Evolutionary conservation across 2,888 invertebrate genomes (phyloP), one percentile per base, ranked within the genome.

Genomic region (Mythimna vitellina): DNA sequence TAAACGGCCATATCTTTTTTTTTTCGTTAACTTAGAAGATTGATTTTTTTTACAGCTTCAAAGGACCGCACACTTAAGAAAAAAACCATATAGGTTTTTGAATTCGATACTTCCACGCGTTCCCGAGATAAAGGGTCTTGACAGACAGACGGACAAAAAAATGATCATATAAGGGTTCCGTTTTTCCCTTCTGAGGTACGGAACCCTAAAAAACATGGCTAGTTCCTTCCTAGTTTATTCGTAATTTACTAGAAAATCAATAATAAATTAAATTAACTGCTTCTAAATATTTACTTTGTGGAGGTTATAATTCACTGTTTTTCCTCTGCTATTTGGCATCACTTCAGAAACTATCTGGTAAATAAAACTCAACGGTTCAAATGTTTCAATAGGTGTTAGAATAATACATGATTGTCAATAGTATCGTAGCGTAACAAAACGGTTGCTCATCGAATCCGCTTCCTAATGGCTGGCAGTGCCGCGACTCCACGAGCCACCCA

Each of bases 391-490:
- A 63, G 46, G 56, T 65, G 67, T 72, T 62, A 46, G 32, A 63
- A 65, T 56, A 57, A 73, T 74, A 80, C 80, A 70, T 78, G 71
- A 73, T 73, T 84, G 82, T 81, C 80, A 80, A 70, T 78, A 68
- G 64, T 68, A 74, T 83, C 78, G 84, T 87, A 87, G 80, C 72
- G 83, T 86, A 86, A 80, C 86, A 70, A 71, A 67, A 86, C 87
- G 87, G 87, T 86, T 86, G 80, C 83, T 84, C 86, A 85, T 84
- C 77, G 86, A 89, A 91, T 89, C 87, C 88, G 88, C 89, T 92
- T 92, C 91, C 90, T 90, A 89, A 86, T 84, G 76, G 77, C 75
- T 77, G 60, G 51, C 62, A 14, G 42, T 22, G 46, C 54, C 69
- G 25, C 70, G 5, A 57, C 46, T 20, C 68, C 64, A 53, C 66